Evolutionary conservation across 2,888 invertebrate genomes (phyloP).

Genomic region (Eledona agricola): DNA sequence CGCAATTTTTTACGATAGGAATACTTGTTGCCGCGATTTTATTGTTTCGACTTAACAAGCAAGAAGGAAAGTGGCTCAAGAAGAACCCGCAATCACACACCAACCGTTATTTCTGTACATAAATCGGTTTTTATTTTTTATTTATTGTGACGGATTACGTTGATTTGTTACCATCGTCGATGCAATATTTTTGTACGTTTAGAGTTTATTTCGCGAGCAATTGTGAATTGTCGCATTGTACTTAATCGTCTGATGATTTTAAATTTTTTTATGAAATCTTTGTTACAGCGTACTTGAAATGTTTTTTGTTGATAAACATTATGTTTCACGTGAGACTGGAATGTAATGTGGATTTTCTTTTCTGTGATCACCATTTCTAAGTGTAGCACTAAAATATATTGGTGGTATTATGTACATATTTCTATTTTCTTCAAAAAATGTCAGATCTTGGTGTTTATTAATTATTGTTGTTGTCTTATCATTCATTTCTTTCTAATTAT

Average conservation of each 20-base stretch:
- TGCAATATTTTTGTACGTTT: conserved; percentile 44
- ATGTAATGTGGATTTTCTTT: conserved; percentile 40
- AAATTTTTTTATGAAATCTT: conserved; percentile 22
- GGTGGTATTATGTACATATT: conserved; percentile 53
- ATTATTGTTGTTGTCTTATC: conserved; percentile 47
- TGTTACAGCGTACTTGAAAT: conserved; percentile 22
- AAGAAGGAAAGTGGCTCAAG: conserved; percentile 27
- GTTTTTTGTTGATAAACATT: conserved; percentile 26
- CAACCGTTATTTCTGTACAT: conserved; percentile 18
- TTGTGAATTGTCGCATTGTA: conserved; percentile 41
- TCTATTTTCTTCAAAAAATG: conserved; percentile 50
- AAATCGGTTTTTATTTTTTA: conserved; percentile 16
- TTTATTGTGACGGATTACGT: conserved; percentile 21
- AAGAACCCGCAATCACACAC: conserved; percentile 19
- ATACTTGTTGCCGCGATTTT: conserved; percentile 32
- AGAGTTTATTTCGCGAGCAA: conserved; percentile 37
- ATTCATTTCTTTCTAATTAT: conserved; percentile 48
- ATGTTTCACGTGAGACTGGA: conserved; percentile 7
- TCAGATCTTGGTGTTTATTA: conserved; percentile 51
- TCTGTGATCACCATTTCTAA: conserved; percentile 56
- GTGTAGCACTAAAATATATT: conserved; percentile 54
- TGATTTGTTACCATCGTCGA: conserved; percentile 42
- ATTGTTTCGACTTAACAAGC: conserved; percentile 21
- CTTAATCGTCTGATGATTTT: conserved; percentile 38
- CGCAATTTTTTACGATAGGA: conserved; percentile 33